phyloP scores from a whole-genome alignment of 2,888 invertebrate genomes.

The Miltochrista miniata region DNA sequence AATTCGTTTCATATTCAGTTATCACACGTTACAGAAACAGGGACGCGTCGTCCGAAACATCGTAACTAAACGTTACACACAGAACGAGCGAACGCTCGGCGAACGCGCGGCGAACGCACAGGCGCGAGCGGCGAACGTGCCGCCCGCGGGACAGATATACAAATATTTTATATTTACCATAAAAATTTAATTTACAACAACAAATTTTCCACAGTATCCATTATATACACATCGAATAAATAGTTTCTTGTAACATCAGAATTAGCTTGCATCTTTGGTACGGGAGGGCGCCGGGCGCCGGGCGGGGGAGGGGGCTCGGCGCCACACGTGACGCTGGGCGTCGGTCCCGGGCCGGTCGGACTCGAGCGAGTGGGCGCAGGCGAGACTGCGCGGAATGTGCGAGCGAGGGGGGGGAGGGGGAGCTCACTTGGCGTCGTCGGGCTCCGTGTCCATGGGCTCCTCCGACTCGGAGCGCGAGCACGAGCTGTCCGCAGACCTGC shows the following conservation, averaged over 20 bases:
- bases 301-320: slow-evolving; percentile 21
- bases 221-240: slow-evolving; percentile 45
- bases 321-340: slow-evolving; percentile 34
- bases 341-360: slow-evolving; percentile 63
- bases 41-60: slow-evolving; percentile 21
- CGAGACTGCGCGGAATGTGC: slow-evolving; percentile 27
- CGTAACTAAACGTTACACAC: slow-evolving; percentile 2
- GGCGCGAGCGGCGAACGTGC: not conserved
- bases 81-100: not conserved
- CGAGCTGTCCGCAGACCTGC: slow-evolving; percentile 71
- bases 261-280: slow-evolving; percentile 58
- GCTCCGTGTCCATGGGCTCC: slow-evolving; percentile 95
- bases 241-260: slow-evolving; percentile 45
- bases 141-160: slow-evolving; percentile 25
- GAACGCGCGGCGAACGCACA: not conserved
- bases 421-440: slow-evolving; percentile 90
- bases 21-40: slow-evolving; percentile 38
- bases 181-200: slow-evolving; percentile 36
- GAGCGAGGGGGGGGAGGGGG: slow-evolving; percentile 24
- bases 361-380: slow-evolving; percentile 41
- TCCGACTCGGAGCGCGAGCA: slow-evolving; percentile 88
- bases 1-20: slow-evolving; percentile 42
- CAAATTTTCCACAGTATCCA: slow-evolving; percentile 35
- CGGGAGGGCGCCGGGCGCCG: slow-evolving; percentile 46
- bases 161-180: slow-evolving; percentile 38